Conservation (phyloP, 2,797 vertebrate genomes). For the Chromis chromis region DNA sequence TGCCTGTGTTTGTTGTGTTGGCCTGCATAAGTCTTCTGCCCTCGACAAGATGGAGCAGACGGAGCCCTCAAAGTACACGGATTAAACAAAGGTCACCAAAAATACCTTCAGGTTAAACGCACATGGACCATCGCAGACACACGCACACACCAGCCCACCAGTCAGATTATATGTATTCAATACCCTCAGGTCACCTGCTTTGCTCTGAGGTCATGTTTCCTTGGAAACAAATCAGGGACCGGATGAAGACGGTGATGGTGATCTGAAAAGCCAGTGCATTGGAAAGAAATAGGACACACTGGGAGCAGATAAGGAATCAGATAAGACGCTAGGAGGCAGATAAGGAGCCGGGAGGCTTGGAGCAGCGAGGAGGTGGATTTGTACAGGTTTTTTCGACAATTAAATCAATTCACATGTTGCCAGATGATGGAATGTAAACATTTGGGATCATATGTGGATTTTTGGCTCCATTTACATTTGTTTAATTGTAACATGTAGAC, state of each 20-base stretch:
- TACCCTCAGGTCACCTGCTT: conserved; percentile 58
- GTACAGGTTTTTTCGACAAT: neutral
- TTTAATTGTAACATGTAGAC: conserved; percentile 1
- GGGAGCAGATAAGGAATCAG: conserved; percentile 41
- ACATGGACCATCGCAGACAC: conserved; percentile 17
- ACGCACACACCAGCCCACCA: conserved; percentile 17
- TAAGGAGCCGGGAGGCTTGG: conserved; percentile 9
- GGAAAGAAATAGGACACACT: conserved; percentile 38
- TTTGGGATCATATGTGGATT: neutral
- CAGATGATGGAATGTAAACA: neutral
- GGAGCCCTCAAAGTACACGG: conserved; percentile 20
- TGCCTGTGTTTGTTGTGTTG: neutral
- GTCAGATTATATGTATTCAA: conserved; percentile 62
- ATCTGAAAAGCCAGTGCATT: conserved; percentile 30
- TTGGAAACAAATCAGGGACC: conserved; percentile 53
- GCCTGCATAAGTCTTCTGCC: conserved; percentile 25
- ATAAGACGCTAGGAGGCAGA: conserved; percentile 29
- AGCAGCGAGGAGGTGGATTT: conserved; percentile 1
- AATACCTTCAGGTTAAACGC: conserved; percentile 61
- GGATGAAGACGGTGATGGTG: conserved; percentile 37
- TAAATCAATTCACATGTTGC: conserved; percentile 7
- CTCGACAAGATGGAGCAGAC: conserved; percentile 37
- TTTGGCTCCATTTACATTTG: neutral
- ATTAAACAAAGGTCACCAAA: conserved; percentile 59
- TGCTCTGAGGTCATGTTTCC: conserved; percentile 45